phyloP scores from a whole-genome alignment of 1,140 invertebrate genomes.

The Piezodorus guildinii region DNA sequence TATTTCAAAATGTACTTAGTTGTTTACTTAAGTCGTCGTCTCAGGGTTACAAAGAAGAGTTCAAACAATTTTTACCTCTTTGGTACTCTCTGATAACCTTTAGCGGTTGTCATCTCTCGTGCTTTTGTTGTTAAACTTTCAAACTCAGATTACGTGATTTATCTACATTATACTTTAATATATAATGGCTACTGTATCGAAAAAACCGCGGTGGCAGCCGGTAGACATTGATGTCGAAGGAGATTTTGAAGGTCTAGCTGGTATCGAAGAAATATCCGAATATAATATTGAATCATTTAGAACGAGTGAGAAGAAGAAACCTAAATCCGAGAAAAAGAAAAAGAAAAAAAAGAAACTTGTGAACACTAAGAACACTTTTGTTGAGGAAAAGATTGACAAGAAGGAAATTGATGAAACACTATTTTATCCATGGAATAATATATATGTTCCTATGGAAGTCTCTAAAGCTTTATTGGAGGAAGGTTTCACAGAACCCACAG shows the following conservation, averaged over 20 bases:
- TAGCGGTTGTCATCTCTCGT: too few relatives aligned
- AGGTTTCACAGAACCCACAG: conserved; percentile 68
- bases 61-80: too few relatives aligned
- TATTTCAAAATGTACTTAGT: too few relatives aligned
- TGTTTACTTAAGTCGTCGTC: too few relatives aligned
- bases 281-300: conserved; percentile 14
- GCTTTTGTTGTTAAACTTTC: too few relatives aligned
- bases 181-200: not conserved
- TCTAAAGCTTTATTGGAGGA: conserved; percentile 60
- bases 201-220: conserved; percentile 12
- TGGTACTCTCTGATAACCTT: too few relatives aligned
- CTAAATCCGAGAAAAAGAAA: conserved; percentile 4
- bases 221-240: conserved; percentile 8
- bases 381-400: conserved; percentile 10
- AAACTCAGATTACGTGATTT: too few relatives aligned
- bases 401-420: not conserved
- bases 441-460: conserved; percentile 55
- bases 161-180: too few relatives aligned
- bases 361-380: not conserved
- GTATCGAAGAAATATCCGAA: conserved; percentile 20
- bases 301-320: too few relatives aligned
- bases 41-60: too few relatives aligned
- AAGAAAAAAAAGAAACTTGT: conserved; percentile 14
- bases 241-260: conserved; percentile 14
- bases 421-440: conserved; percentile 50